Conservation (phyloP, 2,113 vertebrate genomes). For the Cettia cetti region DNA sequence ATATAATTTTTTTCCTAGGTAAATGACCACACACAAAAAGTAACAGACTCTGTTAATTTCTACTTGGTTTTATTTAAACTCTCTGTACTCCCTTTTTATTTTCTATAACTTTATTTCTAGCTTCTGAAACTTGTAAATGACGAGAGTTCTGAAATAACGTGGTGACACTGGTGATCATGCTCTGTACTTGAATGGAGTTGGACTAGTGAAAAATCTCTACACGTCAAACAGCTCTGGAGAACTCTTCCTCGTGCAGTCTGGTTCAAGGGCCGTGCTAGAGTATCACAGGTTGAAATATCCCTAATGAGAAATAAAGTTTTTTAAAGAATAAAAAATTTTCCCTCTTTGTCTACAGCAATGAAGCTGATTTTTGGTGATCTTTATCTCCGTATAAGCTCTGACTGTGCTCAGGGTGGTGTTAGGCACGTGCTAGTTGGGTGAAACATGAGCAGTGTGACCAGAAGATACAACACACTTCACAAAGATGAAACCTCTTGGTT, state of each 20-base stretch:
- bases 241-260: background rate
- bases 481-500: background rate
- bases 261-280: background rate
- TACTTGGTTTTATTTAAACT: background rate
- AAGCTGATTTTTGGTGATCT: background rate
- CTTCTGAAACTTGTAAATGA: background rate
- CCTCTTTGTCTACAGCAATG: background rate
- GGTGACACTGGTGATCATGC: background rate
- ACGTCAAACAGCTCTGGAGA: background rate
- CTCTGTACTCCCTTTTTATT: background rate
- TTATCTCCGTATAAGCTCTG: background rate
- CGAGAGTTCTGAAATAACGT: background rate
- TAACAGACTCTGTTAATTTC: background rate
- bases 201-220: background rate
- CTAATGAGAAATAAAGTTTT: background rate
- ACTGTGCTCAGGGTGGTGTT: background rate
- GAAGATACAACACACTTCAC: background rate
- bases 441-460: background rate
- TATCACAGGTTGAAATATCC: background rate
- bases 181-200: background rate
- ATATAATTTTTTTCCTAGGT: conserved; percentile 3
- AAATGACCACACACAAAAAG: background rate
- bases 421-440: background rate
- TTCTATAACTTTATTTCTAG: background rate
- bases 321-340: background rate